These are phyloP conservation scores for Wiebesia pumilae DNA, from an alignment of 1,140 invertebrate species.

Conservation along the genomic window DNA sequence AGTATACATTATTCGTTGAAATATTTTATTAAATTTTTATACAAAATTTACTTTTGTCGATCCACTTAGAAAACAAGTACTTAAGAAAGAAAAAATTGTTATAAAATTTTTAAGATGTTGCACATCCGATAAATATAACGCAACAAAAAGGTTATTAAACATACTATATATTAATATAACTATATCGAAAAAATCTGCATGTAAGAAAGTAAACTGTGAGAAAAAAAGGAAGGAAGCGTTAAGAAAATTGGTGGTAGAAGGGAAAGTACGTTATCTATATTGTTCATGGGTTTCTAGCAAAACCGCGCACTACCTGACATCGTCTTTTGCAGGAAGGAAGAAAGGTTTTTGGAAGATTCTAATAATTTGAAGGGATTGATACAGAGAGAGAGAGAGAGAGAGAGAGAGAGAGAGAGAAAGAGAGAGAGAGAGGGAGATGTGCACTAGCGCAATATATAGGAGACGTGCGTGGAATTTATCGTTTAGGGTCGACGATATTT, in stretches of 20 bases:
- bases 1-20: neutral
- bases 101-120: neutral
- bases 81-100: neutral
- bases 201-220: neutral
- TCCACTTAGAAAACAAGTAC: neutral
- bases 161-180: neutral
- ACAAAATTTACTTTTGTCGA: neutral
- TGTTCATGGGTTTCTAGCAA: conserved; percentile 61
- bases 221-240: conserved; percentile 17
- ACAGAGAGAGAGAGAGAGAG: conserved; percentile 20
- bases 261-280: conserved; percentile 62
- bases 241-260: conserved; percentile 48
- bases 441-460: conserved; percentile 43
- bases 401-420: neutral
- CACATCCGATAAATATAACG: neutral
- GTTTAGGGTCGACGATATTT: conserved; percentile 47
- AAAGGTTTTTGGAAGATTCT: conserved; percentile 50
- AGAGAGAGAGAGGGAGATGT: neutral
- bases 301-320: conserved; percentile 55
- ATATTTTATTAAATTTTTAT: neutral
- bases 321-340: conserved; percentile 22
- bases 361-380: conserved; percentile 54
- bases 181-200: conserved; percentile 3
- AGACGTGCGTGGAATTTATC: conserved; percentile 50
- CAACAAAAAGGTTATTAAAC: conserved; percentile 5